Conservation (phyloP, 37 sponge, comb jelly and placozoan species). For the Hormiphora californensis region DNA sequence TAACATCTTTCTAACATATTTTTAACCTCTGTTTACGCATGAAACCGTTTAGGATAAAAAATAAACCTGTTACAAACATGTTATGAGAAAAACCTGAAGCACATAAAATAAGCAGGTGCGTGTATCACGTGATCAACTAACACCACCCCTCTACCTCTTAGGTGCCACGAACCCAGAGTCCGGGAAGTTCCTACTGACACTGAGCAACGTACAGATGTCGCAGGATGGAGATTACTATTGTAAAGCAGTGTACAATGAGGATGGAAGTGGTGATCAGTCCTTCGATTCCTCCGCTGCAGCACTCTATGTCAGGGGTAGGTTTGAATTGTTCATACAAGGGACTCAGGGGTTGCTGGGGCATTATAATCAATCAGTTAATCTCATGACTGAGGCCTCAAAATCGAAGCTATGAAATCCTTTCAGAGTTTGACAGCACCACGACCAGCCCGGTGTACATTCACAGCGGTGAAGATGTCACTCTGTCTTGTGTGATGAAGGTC, state of each 20-base stretch:
- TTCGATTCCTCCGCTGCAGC: neutral
- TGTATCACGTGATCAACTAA: too few species aligned
- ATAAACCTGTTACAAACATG: too few species aligned
- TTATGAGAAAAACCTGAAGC: too few species aligned
- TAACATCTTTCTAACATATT: too few species aligned
- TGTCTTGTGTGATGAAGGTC: neutral
- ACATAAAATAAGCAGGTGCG: too few species aligned
- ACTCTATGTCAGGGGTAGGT: neutral
- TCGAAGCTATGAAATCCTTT: neutral
- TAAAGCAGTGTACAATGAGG: neutral
- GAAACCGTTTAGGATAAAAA: too few species aligned
- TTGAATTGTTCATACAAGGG: neutral
- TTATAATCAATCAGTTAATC: too few species aligned
- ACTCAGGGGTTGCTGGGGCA: too few species aligned
- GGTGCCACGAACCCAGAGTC: too few species aligned
- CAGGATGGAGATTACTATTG: slow-evolving; percentile 17
- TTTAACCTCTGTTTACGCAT: too few species aligned
- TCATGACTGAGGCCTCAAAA: too few species aligned
- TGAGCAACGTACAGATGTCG: neutral
- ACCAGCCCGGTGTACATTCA: neutral
- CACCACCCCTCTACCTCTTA: too few species aligned
- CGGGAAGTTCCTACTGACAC: neutral
- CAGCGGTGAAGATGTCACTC: neutral
- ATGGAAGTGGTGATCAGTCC: neutral
- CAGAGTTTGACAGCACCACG: neutral